A percentile compares a stretch with the other conserved stretches of the same genome.
Evolutionary conservation across 2,797 vertebrate genomes (phyloP).

Genomic region (Myotis findleyi): DNA sequence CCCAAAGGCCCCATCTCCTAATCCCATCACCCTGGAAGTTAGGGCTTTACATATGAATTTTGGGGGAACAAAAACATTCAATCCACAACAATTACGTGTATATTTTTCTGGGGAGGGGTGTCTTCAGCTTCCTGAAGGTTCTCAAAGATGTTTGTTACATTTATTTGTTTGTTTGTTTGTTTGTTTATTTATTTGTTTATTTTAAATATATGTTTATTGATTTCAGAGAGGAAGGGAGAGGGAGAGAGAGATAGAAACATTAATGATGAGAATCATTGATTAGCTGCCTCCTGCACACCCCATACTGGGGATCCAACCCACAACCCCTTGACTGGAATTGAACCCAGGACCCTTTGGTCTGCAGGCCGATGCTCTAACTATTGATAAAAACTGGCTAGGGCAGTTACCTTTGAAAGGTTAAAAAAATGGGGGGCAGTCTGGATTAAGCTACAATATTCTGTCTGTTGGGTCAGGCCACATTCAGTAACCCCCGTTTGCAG

Average conservation of each 20-base stretch:
- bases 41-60: not conserved
- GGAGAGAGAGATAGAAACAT: too few relatives aligned
- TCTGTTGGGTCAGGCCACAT: not conserved
- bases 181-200: too few relatives aligned
- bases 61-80: not conserved
- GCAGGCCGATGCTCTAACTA: too few relatives aligned
- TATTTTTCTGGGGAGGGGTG: not conserved
- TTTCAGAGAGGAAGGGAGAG: too few relatives aligned
- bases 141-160: not conserved
- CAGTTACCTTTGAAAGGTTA: not conserved
- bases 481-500: not conserved
- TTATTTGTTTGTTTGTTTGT: too few relatives aligned
- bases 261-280: too few relatives aligned
- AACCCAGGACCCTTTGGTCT: too few relatives aligned
- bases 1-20: not conserved
- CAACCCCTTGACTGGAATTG: fast-evolving
- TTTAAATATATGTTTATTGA: too few relatives aligned
- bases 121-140: not conserved
- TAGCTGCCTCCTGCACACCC: too few relatives aligned
- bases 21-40: fast-evolving
- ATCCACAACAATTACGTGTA: not conserved
- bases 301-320: too few relatives aligned
- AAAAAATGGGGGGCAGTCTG: not conserved
- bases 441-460: not conserved
- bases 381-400: too few relatives aligned